These are phyloP conservation scores for Diorhabda carinulata DNA, from an alignment of 1,140 invertebrate species.

Conservation along the genomic window DNA sequence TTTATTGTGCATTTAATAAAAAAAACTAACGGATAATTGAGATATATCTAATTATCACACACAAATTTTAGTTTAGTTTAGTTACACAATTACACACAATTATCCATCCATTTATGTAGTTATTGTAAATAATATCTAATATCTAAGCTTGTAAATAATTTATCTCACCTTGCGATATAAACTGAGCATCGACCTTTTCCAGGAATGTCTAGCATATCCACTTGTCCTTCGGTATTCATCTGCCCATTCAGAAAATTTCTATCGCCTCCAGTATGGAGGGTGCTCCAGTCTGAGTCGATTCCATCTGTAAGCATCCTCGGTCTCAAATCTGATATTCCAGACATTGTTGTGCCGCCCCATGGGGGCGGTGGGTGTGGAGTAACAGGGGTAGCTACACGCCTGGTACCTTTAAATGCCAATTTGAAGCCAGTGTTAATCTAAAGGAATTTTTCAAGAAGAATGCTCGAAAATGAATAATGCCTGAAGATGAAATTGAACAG, in stretches of 20 bases:
- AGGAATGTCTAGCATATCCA: slow-evolving; percentile 90
- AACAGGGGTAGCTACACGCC: slow-evolving; percentile 60
- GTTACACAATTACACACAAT: no score
- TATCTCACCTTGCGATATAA: slow-evolving; percentile 70
- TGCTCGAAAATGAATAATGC: slow-evolving; percentile 5
- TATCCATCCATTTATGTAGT: no score
- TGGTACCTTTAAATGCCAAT: slow-evolving; percentile 40
- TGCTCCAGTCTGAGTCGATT: slow-evolving; percentile 61
- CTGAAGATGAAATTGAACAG: background rate
- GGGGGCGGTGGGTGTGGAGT: slow-evolving; percentile 56
- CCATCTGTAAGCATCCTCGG: slow-evolving; percentile 44
- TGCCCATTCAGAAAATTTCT: slow-evolving; percentile 54
- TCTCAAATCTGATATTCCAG: slow-evolving; percentile 40
- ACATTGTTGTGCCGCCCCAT: slow-evolving; percentile 52
- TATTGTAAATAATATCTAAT: no score
- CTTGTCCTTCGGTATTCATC: slow-evolving; percentile 56
- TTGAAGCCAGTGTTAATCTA: background rate
- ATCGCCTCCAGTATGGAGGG: slow-evolving; percentile 50
- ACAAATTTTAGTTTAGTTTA: no score
- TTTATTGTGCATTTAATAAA: no score
- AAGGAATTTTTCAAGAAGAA: background rate
- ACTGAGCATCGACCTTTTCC: slow-evolving; percentile 90
- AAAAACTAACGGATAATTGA: no score
- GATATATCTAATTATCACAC: no score
- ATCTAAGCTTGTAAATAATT: background rate